phyloP scores from a whole-genome alignment of 2,797 vertebrate species.

The Myripristis jacobus region DNA sequence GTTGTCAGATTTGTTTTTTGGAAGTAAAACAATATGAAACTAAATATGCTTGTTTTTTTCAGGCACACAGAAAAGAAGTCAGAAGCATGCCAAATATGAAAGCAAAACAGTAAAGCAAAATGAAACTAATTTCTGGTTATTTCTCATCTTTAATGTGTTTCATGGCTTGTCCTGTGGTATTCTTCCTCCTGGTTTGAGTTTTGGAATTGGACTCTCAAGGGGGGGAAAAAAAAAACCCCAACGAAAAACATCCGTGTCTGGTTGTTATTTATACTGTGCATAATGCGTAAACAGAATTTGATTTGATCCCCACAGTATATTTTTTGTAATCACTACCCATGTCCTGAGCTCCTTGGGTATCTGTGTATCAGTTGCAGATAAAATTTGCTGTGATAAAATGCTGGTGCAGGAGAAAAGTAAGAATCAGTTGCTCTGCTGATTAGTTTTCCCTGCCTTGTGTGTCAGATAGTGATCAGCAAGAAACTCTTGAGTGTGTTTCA shows the following conservation, averaged over 20 bases:
- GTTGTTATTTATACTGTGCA: constrained; percentile 39
- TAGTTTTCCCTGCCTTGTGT: constrained; percentile 63
- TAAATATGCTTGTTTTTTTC: too few species aligned
- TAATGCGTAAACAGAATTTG: constrained; percentile 46
- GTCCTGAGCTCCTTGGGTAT: constrained; percentile 54
- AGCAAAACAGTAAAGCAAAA: not conserved
- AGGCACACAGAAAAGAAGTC: too few species aligned
- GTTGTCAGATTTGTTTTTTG: too few species aligned
- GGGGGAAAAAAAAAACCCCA: too few species aligned
- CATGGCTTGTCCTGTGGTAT: constrained; percentile 41
- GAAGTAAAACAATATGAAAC: too few species aligned
- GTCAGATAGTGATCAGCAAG: constrained; percentile 70
- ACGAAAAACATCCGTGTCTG: constrained; percentile 30
- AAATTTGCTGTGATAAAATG: constrained; percentile 72
- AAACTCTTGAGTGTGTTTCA: constrained; percentile 55
- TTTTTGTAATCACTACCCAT: constrained; percentile 51
- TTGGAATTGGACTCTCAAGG: constrained; percentile 27
- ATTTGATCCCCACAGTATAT: constrained; percentile 56
- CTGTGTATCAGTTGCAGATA: constrained; percentile 72
- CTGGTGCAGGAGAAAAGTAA: constrained; percentile 59
- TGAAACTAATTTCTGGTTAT: constrained; percentile 24
- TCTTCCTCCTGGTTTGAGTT: constrained; percentile 19
- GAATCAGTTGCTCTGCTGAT: constrained; percentile 66
- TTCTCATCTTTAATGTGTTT: constrained; percentile 25
- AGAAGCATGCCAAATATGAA: not conserved